These are phyloP conservation scores for Adelges cooleyi DNA, from an alignment of 1,140 invertebrate species.

Conservation along the genomic window DNA sequence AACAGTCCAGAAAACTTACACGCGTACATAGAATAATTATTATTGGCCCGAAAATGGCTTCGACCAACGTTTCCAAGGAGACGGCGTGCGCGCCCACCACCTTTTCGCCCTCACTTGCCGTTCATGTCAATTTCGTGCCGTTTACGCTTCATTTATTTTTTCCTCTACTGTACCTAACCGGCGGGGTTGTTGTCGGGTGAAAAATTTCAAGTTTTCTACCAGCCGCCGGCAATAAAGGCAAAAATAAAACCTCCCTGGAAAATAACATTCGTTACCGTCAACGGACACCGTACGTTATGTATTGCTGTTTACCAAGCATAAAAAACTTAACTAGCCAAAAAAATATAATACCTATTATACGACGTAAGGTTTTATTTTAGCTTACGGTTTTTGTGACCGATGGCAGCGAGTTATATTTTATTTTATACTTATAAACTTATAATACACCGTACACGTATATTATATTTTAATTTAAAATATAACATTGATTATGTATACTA, in stretches of 20 bases:
- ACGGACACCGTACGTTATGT: background rate
- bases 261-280: conserved; percentile 5
- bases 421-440: too few relatives aligned
- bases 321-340: too few relatives aligned
- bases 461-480: too few relatives aligned
- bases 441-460: too few relatives aligned
- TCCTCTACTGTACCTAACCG: too few relatives aligned
- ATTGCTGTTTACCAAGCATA: too few relatives aligned
- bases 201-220: background rate
- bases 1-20: conserved; percentile 16
- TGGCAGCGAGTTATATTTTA: too few relatives aligned
- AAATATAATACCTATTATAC: too few relatives aligned
- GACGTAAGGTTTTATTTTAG: too few relatives aligned
- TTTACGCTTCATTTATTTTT: conserved; percentile 18
- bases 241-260: background rate
- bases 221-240: background rate
- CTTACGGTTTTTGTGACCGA: too few relatives aligned
- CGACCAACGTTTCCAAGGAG: conserved; percentile 26
- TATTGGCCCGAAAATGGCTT: conserved; percentile 24
- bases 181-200: background rate
- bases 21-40: background rate
- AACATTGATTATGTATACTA: too few relatives aligned
- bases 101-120: background rate
- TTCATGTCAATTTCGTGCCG: conserved; percentile 10
- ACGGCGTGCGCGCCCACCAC: background rate